phyloP scores from a whole-genome alignment of 2,113 vertebrate species.

The Odontophorus gujanensis region DNA sequence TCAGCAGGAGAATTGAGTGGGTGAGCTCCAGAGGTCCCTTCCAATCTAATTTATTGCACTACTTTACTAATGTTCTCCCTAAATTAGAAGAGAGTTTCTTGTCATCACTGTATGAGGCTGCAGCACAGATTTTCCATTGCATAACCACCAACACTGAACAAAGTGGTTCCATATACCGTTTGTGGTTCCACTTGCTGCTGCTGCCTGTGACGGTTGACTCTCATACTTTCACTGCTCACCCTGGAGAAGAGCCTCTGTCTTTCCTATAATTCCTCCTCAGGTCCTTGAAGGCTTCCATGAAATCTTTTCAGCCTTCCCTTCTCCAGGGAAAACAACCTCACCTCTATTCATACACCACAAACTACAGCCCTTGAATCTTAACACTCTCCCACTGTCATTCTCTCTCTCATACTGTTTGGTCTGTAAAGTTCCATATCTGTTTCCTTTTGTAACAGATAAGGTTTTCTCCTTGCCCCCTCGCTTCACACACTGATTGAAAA shows the following conservation, averaged over 20 bases:
- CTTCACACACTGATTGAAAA: background rate
- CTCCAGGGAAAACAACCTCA: background rate
- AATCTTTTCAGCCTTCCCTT: background rate
- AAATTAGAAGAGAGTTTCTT: background rate
- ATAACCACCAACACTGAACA: background rate
- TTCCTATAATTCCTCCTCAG: background rate
- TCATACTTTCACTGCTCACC: background rate
- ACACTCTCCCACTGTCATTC: background rate
- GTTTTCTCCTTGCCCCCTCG: background rate
- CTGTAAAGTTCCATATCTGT: background rate
- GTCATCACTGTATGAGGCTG: background rate
- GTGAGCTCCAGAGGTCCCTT: background rate
- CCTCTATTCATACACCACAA: background rate
- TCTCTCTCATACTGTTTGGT: fast-evolving
- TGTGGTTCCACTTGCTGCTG: background rate
- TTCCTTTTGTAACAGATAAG: background rate
- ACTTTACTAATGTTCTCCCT: background rate
- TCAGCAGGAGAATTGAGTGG: background rate
- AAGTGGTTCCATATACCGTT: background rate
- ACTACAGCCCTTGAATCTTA: background rate
- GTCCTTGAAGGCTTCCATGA: background rate
- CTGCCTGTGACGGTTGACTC: background rate
- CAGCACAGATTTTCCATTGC: background rate
- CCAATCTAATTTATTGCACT: background rate
- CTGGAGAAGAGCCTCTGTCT: background rate